A percentile compares a stretch with the other conserved stretches of the same genome.
phyloP scores from a whole-genome alignment of 2,888 invertebrate species.

The Bimastos eiseni region DNA sequence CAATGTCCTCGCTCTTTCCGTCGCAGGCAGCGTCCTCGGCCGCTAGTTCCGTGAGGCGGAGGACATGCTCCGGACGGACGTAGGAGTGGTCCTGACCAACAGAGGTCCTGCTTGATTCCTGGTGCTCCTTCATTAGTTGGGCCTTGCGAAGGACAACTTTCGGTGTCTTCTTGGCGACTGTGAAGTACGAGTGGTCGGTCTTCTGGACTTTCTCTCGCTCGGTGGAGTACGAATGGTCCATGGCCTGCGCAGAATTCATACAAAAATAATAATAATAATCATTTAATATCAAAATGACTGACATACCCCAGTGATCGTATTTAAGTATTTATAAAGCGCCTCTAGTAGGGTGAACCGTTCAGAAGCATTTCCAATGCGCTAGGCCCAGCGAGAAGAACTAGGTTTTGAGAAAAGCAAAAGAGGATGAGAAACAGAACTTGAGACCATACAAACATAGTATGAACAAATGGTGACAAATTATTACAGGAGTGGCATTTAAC shows the following conservation, averaged over 20 bases:
- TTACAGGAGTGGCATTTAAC: too few relatives aligned
- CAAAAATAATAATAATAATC: too few relatives aligned
- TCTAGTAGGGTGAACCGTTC: too few relatives aligned
- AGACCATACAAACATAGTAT: too few relatives aligned
- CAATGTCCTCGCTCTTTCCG: neutral
- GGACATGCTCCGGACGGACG: neutral
- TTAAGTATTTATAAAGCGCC: too few relatives aligned
- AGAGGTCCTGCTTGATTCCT: neutral
- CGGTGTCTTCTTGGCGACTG: conserved; percentile 38
- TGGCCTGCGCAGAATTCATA: neutral
- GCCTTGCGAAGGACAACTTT: conserved; percentile 39
- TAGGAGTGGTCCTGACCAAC: conserved; percentile 37
- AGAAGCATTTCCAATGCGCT: too few relatives aligned
- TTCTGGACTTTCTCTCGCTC: conserved; percentile 35
- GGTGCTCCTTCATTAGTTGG: conserved; percentile 24
- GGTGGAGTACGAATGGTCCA: conserved; percentile 40
- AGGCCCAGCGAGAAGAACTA: too few relatives aligned
- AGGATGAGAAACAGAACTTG: too few relatives aligned
- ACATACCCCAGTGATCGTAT: too few relatives aligned
- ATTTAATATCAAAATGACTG: too few relatives aligned
- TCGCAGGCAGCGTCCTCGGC: neutral
- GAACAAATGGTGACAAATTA: too few relatives aligned
- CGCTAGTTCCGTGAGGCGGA: neutral
- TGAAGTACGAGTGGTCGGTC: conserved; percentile 39
- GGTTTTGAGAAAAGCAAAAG: too few relatives aligned